Evolutionary conservation across 2,797 vertebrate genomes (phyloP), one percentile per base, ranked within the genome.

Genomic region (Hippopotamyrus pictus): DNA sequence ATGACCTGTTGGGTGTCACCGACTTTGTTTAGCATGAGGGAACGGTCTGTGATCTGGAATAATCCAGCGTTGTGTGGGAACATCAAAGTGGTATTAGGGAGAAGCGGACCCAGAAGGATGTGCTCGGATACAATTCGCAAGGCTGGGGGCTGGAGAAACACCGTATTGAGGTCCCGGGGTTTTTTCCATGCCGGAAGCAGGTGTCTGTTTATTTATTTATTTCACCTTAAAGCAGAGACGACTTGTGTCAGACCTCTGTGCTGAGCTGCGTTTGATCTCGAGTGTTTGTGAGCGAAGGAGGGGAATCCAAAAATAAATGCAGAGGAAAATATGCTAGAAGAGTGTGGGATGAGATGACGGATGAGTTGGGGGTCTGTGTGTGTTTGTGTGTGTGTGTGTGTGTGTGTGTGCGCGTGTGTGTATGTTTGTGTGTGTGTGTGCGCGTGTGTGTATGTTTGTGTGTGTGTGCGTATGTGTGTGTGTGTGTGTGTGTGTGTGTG

Each of bases 191-290:
- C 22, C 19, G 19, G 29, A 59, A 73, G 37, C 59, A 19, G 29
- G 33, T 69, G 82, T 84, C 8, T 48, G 46, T 50, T 84, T 84
- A 84, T 84, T 84, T 84, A 48, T 69, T 44, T 62, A 62, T 62
- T 62, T 84, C 25, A 59, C 22, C 51, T 85, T 86, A 37, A 89
- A 89, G 83, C 29, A 51, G 57, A n/a, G 83, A 29, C 25, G 57
- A 86, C 88, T 69, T 7, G 57, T 85, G 88, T 86, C 41, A 86
- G 82, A 89, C 82, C 59, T 83, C 88, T 51, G 7, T 44, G 22
- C 37, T 0, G 46, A 59, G 41, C 48, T 50, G 22, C 54, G 14
- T 89, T 89, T 89, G 41, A 89, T 86, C 46, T 89, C 82, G 50
- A 79, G 88, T 41, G 54, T 85, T 22, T 86, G 86, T 88, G 54